Conservation (phyloP, 35 echinoderm and acorn worm genomes). For the Amphiura filiformis region DNA sequence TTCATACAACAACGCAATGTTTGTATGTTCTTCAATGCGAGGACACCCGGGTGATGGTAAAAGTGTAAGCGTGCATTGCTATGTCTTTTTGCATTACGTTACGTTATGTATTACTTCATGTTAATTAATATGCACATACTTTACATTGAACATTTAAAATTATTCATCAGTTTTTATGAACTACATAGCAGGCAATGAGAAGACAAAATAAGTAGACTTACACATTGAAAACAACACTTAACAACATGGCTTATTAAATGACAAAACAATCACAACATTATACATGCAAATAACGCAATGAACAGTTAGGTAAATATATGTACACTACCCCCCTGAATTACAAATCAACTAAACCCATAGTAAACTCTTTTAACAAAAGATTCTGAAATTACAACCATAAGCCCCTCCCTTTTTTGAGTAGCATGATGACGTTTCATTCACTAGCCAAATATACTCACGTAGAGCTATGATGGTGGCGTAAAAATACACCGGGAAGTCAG, state of each 20-base stretch:
- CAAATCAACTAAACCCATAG: neutral
- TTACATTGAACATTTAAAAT: no score
- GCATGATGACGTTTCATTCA: neutral
- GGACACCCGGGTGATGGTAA: no score
- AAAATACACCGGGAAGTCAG: neutral
- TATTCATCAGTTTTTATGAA: no score
- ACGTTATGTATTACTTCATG: no score
- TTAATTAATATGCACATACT: no score
- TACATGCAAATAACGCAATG: neutral
- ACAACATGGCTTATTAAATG: neutral
- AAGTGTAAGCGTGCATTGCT: no score
- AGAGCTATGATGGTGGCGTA: neutral
- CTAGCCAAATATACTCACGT: neutral
- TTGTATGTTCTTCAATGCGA: no score
- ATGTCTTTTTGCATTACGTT: no score
- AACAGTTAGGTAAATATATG: neutral
- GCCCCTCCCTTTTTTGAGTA: neutral
- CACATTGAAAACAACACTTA: neutral
- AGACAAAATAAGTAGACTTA: no score
- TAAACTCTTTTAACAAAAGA: constrained; percentile 9
- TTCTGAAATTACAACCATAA: neutral
- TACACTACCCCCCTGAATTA: neutral
- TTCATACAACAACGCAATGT: no score
- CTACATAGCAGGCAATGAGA: no score
- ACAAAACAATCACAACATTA: neutral